Base-by-base conservation (phyloP, 2,888 invertebrate species). In the Esperia sulphurella region DNA sequence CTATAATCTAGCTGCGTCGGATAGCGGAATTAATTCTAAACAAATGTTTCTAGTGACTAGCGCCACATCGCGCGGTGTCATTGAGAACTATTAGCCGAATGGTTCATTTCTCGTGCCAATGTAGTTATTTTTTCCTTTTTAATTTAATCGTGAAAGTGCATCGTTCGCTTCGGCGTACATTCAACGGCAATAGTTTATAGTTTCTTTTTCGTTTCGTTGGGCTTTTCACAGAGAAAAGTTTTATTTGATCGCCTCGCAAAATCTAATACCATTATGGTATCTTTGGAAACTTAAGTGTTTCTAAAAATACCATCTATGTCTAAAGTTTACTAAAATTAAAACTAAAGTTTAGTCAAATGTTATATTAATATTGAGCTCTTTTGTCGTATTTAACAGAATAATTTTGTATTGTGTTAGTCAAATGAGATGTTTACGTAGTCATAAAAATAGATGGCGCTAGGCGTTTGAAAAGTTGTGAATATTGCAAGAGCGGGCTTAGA, bases 121-220 rank as follows among this genome's bases (percentile, higher is more conserved):
- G 21, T 21, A 21, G 21, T 72, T 78, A 71, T 75, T 80, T 84
- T 83, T 75, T 78, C 74, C 62, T 75, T 81, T 83, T 75, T 75
- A 74, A 78, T 83, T 80, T 82, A 79, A 81, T 85, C 81, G 83
- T 81, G 83, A 85, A 87, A 87, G 85, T 85, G 87, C 87, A 82
- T 81, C 81, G 83, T 83, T 84, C 86, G 84, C 84, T 84, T 85
- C 78, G 75, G 71, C 67, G 66, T 76, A 75, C 68, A 82, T 85
- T 85, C 83, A 80, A 79, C 81, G 68, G 75, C 78, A 74, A 81
- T 84, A 71, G 76, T 78, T 79, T 69, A 68, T 65, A 69, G 65
- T 76, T 82, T 79, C 76, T 79, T 82, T 85, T 84, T 84, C 70
- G 68, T 80, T 85, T 82, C 77, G 71, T 78, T 82, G 76, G 77